Evolutionary conservation across 2,888 invertebrate genomes (phyloP), one percentile per base, ranked within the genome.

Genomic region (Acanthosoma haemorrhoidale): DNA sequence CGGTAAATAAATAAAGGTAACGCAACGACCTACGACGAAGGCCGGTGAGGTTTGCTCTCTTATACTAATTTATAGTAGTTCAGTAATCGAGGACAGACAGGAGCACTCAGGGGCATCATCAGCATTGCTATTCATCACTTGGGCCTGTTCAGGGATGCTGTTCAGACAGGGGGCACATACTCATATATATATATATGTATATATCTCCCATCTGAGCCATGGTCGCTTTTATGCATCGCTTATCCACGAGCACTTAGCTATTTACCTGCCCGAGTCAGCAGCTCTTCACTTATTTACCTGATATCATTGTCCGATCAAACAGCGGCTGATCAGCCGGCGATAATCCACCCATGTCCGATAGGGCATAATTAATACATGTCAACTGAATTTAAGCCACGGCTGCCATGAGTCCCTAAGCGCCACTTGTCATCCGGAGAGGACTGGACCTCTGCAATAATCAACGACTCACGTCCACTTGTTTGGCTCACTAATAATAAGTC

Each of bases 321-420:
- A 51, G n/a, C n/a, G 51, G 25, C 51, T 51, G 25, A 51, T 51
- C 29, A 51, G 51, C n/a, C 13, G 6, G 21, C n/a, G 51, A 21
- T 51, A 25, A 51, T 16, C 51, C 51, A n/a, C 51, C 51, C 18
- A 51, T 51, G 51, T 5, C 29, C 51, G 51, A 51, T 51, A 51
- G 51, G 51, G 51, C 51, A 51, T 51, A 51, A 51, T 51, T 51
- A 51, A 51, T 51, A 51, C 51, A 51, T 51, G 51, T 51, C 51
- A 51, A 51, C 51, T 51, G 51, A 51, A 51, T 51, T 51, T 51
- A 21, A 51, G 4, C 51, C 51, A 25, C 25, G n/a, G 25, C n/a
- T 25, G 25, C 25, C 25, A 25, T 25, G 51, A 25, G 51, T 51
- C 51, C n/a, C n/a, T n/a, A n/a, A n/a, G n/a, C n/a, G n/a, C n/a